phyloP scores from a whole-genome alignment of 2,888 invertebrate species.

The Epsilonema sp. region DNA sequence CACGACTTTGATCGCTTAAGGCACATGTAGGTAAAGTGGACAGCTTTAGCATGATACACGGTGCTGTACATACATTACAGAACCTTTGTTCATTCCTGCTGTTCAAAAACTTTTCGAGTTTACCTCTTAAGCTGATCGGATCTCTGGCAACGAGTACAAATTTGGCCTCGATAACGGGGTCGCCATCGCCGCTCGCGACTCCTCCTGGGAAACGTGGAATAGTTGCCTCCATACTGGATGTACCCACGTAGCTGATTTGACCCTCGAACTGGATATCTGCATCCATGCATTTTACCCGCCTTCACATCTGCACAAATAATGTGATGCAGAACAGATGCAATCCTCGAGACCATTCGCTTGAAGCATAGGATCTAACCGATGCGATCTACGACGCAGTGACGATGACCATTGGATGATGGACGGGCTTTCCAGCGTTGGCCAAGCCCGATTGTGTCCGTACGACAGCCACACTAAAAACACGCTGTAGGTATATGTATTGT shows the following conservation, averaged over 20 bases:
- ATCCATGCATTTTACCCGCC: conserved; percentile 10
- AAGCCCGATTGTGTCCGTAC: conserved; percentile 41
- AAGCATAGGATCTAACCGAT: conserved; percentile 36
- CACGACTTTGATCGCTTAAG: no score
- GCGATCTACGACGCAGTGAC: conserved; percentile 55
- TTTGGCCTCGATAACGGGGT: conserved; percentile 38
- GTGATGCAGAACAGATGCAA: conserved; percentile 9
- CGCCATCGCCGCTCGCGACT: conserved; percentile 12
- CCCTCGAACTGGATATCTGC: conserved; percentile 50
- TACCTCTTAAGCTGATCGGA: conserved; percentile 18
- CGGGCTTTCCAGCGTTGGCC: conserved; percentile 39
- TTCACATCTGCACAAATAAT: conserved; percentile 7
- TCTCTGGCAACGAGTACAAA: conserved; percentile 54
- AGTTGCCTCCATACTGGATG: conserved; percentile 48
- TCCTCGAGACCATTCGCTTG: conserved; percentile 8
- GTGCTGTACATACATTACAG: not conserved
- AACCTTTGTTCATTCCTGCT: no score
- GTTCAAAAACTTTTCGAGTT: no score
- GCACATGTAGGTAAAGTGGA: not conserved
- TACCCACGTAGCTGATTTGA: conserved; percentile 53
- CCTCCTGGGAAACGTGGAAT: conserved; percentile 48
- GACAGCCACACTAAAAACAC: conserved; percentile 46
- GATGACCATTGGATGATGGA: conserved; percentile 37
- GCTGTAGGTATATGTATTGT: no score
- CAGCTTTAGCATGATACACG: not conserved